Conservation (phyloP, 2,113 vertebrate genomes). For the Lipophrys pholis region DNA sequence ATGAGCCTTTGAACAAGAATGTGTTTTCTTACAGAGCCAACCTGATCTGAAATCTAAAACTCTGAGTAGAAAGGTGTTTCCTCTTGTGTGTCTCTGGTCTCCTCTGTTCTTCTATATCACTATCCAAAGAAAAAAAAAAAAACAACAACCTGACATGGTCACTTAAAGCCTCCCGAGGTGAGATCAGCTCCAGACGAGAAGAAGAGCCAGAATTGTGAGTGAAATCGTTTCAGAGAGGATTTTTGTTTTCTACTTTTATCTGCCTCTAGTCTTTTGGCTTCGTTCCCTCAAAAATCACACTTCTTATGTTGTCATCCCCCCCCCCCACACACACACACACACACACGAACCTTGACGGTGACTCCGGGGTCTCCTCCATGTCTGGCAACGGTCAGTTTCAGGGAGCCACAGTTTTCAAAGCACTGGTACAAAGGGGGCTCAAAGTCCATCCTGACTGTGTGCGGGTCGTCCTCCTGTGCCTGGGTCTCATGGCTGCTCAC, state of each 20-base stretch:
- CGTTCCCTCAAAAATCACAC: not conserved
- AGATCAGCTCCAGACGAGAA: conserved; percentile 25
- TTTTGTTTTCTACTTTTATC: conserved; percentile 22
- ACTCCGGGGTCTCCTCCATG: conserved; percentile 80
- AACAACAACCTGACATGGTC: conserved; percentile 1
- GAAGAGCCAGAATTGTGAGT: conserved; percentile 17
- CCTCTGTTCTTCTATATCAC: not conserved
- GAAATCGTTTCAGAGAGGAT: conserved; percentile 20
- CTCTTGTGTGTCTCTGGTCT: conserved; percentile 1
- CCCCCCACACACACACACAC: not conserved
- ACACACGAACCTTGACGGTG: conserved; percentile 78
- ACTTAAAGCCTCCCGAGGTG: conserved; percentile 11
- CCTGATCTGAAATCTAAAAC: conserved; percentile 36
- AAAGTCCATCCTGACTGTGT: conserved; percentile 82
- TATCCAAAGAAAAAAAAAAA: conserved; percentile 1
- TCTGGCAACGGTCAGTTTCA: conserved; percentile 83
- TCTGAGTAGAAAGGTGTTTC: not conserved
- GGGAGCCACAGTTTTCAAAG: conserved; percentile 89
- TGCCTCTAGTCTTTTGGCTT: not conserved
- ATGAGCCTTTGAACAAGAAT: conserved; percentile 29
- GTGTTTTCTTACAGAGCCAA: conserved; percentile 21
- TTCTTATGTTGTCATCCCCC: not conserved
- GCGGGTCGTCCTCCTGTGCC: conserved; percentile 82
- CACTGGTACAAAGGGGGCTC: conserved; percentile 87
- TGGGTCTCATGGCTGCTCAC: conserved; percentile 83